Evolutionary conservation across 2,797 vertebrate species (phyloP).

Genomic region (Diglossa cyanea): DNA sequence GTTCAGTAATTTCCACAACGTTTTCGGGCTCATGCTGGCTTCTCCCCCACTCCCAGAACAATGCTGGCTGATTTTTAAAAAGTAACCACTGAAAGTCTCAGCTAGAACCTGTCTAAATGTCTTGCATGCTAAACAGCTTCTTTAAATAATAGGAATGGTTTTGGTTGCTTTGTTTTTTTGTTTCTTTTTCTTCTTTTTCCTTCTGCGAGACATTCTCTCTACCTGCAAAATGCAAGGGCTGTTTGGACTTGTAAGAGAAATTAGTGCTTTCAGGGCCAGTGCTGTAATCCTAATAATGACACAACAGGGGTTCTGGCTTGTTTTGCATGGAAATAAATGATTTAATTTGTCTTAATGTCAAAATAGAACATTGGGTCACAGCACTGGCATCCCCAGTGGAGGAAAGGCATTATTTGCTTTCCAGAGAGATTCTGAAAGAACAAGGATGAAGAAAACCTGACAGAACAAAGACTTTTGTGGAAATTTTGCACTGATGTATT

Average conservation of each 20-base stretch:
- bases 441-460: background rate
- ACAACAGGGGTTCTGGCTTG: slow-evolving; percentile 22
- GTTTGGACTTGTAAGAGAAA: background rate
- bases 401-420: background rate
- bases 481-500: background rate
- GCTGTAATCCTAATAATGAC: background rate
- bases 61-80: background rate
- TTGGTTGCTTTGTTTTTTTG: background rate
- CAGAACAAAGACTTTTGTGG: background rate
- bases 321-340: slow-evolving; percentile 10
- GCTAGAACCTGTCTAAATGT: background rate
- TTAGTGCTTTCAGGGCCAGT: background rate
- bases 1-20: background rate
- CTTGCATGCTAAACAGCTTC: slow-evolving; percentile 12
- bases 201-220: background rate
- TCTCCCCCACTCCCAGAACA: background rate
- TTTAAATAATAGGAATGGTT: background rate
- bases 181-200: background rate
- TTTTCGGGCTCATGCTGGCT: background rate
- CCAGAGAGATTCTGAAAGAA: background rate
- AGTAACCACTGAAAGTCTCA: background rate
- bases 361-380: slow-evolving; percentile 38
- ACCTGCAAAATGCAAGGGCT: background rate
- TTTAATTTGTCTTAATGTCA: slow-evolving; percentile 40
- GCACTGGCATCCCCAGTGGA: background rate